Conservation (phyloP, 2,113 vertebrate species). For the Trogon melanurus region DNA sequence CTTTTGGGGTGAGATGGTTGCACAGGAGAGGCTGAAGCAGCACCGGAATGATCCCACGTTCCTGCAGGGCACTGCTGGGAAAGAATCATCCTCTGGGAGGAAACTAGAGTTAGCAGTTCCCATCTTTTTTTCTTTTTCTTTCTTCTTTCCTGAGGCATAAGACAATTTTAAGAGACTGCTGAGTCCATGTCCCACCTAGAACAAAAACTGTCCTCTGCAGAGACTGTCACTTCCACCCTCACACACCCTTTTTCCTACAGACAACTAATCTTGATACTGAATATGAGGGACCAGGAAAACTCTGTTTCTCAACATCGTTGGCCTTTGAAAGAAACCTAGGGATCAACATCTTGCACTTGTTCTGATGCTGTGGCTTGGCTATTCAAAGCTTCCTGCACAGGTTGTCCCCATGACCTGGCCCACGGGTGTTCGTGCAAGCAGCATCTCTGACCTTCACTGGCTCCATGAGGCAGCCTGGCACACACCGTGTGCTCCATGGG, state of each 20-base stretch:
- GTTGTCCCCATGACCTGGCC: rapidly evolving
- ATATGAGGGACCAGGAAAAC: neutral
- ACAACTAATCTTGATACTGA: neutral
- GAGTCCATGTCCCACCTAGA: neutral
- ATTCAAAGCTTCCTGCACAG: rapidly evolving
- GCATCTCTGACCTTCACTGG: neutral
- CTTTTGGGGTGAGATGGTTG: neutral
- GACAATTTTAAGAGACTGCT: neutral
- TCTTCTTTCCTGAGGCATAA: neutral
- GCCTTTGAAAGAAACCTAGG: neutral
- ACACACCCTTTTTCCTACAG: neutral
- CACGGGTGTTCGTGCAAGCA: neutral
- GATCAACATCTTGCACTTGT: neutral
- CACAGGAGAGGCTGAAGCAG: neutral
- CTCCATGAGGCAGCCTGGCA: neutral
- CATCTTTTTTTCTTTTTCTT: neutral
- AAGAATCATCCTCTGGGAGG: neutral
- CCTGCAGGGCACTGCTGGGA: rapidly evolving
- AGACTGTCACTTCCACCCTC: neutral
- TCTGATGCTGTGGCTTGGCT: neutral
- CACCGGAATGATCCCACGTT: neutral
- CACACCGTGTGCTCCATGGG: rapidly evolving
- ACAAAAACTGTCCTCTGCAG: neutral
- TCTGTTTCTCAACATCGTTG: neutral
- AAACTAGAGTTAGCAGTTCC: neutral